Evolutionary conservation across 2,113 vertebrate species (phyloP).

Genomic region (Theropithecus gelada): DNA sequence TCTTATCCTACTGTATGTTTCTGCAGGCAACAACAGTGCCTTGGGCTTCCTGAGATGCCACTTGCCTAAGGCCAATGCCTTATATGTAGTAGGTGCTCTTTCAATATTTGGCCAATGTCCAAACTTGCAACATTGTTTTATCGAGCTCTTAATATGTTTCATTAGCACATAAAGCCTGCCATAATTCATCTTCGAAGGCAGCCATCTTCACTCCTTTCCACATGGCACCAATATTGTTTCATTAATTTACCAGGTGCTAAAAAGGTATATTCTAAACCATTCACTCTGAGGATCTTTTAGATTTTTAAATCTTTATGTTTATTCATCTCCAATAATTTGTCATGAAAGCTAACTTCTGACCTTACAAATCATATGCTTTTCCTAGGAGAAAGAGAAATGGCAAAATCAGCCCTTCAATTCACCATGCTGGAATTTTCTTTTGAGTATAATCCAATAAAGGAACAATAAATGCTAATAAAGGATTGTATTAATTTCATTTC

Average conservation of each 20-base stretch:
- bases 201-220: constrained; percentile 7
- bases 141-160: neutral
- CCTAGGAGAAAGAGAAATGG: neutral
- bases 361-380: neutral
- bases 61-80: neutral
- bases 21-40: neutral
- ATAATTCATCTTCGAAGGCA: neutral
- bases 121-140: neutral
- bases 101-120: neutral
- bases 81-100: neutral
- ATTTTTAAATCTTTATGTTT: neutral
- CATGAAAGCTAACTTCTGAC: neutral
- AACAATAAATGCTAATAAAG: neutral
- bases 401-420: neutral
- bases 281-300: neutral
- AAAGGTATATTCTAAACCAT: neutral
- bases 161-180: neutral
- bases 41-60: neutral
- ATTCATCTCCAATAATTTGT: neutral
- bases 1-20: neutral
- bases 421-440: neutral
- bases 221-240: neutral
- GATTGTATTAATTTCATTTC: neutral
- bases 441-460: neutral
- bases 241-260: neutral